Conservation (phyloP, 2,888 invertebrate species). For the Drosophila barbarae region DNA sequence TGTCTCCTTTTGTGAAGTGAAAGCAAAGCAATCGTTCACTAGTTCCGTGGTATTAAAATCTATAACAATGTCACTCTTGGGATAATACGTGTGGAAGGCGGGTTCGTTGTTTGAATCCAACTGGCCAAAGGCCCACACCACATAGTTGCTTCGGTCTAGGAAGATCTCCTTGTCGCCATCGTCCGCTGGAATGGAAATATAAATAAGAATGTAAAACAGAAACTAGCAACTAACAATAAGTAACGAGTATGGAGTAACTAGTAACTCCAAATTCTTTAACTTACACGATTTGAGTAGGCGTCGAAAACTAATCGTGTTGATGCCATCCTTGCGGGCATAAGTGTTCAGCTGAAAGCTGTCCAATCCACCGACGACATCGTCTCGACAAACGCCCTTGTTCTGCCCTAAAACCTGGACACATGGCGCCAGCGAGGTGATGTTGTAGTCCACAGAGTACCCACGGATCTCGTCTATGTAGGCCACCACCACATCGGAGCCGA, state of each 20-base stretch:
- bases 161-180: conserved; percentile 87
- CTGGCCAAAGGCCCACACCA: conserved; percentile 92
- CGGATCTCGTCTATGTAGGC: conserved; percentile 86
- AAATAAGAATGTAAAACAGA: not conserved
- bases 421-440: conserved; percentile 90
- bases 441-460: conserved; percentile 90
- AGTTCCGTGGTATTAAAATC: conserved; percentile 85
- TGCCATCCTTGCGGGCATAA: conserved; percentile 86
- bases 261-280: conserved; percentile 47
- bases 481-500: conserved; percentile 91
- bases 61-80: conserved; percentile 85
- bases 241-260: too few relatives aligned
- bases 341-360: conserved; percentile 91
- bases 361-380: conserved; percentile 88
- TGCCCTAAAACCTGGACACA: conserved; percentile 92
- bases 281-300: conserved; percentile 87
- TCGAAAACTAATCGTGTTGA: conserved; percentile 89
- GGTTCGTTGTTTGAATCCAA: conserved; percentile 89
- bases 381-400: conserved; percentile 92
- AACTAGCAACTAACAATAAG: not conserved
- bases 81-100: conserved; percentile 90
- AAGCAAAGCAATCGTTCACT: conserved; percentile 87
- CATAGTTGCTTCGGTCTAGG: conserved; percentile 83
- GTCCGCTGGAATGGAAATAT: conserved; percentile 82
- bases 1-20: conserved; percentile 81